Evolutionary conservation across 2,113 vertebrate species (phyloP).

Genomic region (Zonotrichia leucophrys): DNA sequence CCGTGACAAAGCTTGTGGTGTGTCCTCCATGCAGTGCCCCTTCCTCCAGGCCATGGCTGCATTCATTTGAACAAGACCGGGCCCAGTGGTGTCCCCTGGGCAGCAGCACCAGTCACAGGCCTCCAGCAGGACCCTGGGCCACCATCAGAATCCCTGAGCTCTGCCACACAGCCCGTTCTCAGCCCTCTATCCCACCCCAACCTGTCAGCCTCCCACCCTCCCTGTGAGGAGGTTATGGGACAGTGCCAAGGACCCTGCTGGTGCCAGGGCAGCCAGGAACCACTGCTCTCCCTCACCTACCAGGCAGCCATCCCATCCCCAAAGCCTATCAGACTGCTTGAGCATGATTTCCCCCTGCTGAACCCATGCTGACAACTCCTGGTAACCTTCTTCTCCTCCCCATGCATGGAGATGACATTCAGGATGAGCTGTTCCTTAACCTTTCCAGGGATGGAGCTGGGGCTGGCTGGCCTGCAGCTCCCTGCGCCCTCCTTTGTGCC

Average conservation of each 20-base stretch:
- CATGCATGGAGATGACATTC: background rate
- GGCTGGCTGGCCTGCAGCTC: background rate
- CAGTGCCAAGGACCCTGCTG: background rate
- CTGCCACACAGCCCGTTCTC: background rate
- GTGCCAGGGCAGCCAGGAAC: background rate
- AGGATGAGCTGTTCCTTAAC: constrained; percentile 1
- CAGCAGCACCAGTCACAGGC: background rate
- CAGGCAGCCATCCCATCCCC: background rate
- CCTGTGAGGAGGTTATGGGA: background rate
- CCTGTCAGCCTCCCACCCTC: background rate
- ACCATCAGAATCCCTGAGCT: background rate
- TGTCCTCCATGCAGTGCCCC: background rate
- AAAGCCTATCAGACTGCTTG: background rate
- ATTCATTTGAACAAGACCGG: background rate
- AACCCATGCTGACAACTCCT: background rate
- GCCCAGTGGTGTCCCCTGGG: background rate
- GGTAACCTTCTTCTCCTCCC: background rate
- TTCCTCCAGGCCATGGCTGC: background rate
- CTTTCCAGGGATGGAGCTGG: background rate
- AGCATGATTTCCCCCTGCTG: background rate
- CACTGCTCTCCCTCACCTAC: background rate
- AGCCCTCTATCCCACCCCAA: background rate
- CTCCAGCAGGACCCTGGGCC: background rate
- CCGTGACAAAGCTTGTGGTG: background rate
- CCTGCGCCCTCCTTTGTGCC: background rate